Evolutionary conservation across 2,888 invertebrate genomes (phyloP).

Genomic region (Drosophila vallismaia): DNA sequence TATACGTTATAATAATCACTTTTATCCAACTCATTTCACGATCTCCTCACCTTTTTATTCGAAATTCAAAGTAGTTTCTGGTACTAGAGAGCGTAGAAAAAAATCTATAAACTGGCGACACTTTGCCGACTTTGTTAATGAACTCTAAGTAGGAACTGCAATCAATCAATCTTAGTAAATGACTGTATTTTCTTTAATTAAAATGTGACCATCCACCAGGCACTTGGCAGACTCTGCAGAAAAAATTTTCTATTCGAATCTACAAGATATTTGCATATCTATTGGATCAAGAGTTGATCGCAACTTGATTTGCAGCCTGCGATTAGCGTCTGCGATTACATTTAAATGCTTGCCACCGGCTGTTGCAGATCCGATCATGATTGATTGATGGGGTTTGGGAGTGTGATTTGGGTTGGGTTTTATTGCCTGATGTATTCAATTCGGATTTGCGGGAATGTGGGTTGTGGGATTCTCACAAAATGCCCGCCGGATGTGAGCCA

Average conservation of each 20-base stretch:
- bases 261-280: constrained; percentile 52
- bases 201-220: constrained; percentile 34
- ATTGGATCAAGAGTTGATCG: constrained; percentile 31
- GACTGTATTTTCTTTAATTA: constrained; percentile 55
- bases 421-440: constrained; percentile 1
- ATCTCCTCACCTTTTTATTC: neutral
- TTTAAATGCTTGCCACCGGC: constrained; percentile 73
- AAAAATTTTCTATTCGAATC: constrained; percentile 10
- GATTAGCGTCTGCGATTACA: constrained; percentile 68
- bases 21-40: neutral
- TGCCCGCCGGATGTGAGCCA: neutral
- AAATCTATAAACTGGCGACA: constrained; percentile 7
- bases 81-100: neutral
- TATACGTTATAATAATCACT: no score
- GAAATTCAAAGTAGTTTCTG: neutral
- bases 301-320: constrained; percentile 67
- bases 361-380: constrained; percentile 37
- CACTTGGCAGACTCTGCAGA: constrained; percentile 18
- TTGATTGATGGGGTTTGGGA: constrained; percentile 56
- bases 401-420: constrained; percentile 9
- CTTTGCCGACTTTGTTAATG: constrained; percentile 12
- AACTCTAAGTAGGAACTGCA: constrained; percentile 1
- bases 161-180: neutral
- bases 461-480: constrained; percentile 1
- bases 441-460: neutral